Base-by-base conservation (phyloP, 2,797 vertebrate genomes). In the Phrynocephalus vlangalii region DNA sequence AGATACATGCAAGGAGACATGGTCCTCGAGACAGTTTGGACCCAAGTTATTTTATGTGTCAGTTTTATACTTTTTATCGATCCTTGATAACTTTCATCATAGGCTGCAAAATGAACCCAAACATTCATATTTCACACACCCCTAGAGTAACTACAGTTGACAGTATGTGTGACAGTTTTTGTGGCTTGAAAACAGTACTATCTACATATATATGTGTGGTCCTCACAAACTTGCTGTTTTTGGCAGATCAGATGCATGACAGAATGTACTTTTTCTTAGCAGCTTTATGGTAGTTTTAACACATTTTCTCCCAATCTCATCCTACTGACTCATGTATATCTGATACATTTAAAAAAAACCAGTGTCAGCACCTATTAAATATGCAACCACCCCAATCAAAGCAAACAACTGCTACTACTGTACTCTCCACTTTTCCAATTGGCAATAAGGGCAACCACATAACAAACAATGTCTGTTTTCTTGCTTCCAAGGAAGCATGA, bases 21-120 rank as follows among this genome's bases (percentile, higher is more conserved):
- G 13, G 13, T 56, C 3, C 52, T 56, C 13, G 52, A 56, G 52
- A 56, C 13, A 56, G 52, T 1, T 56, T 56, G 52, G 52, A 56
- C 52, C 10, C 52, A 56, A 10, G 52, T 56, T 56, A 13, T 56
- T 56, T 56, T 56, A 56, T 15, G 52, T 56, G 13, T 56, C 9
- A 56, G 52, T 56, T 56, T 56, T 56, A 56, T 0, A 30, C 5
- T 56, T 83, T 89, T 20, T 30, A 87, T 85, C 44, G n/a, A 79
- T 87, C 88, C 52, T 85, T 82, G 87, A 90, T 89, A 85, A 90
- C 78, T 90, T 63, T 87, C 89, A 76, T 86, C 90, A 89, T 67
- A 83, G 81, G 87, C 87, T 82, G 71, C 84, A 86, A 83, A 79
- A 87, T 82, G 79, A 89, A 72, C 0, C 0, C 73, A 67, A 90